Base-by-base conservation (phyloP, 2,797 vertebrate species). In the Astyanax mexicanus region DNA sequence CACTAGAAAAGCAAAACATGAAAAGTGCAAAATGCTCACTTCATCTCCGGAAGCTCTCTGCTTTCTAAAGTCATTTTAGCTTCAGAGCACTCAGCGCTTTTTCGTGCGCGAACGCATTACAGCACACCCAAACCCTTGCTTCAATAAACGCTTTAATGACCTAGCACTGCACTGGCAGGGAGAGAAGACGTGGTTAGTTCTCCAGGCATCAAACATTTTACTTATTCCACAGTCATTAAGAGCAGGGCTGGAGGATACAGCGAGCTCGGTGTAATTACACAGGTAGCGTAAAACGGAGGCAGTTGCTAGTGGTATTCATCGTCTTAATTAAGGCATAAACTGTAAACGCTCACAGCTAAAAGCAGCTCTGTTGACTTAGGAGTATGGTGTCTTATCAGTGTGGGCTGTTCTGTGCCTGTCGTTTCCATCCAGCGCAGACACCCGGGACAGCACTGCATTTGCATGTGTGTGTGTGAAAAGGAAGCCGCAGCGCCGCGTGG, bases 271-370 rank as follows among this genome's bases (percentile, higher is more conserved):
- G 84, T 83, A 87, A 85, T 83, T 87, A 85, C 77, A 81, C 82
- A 84, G 81, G 82, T 78, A 77, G 65, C 19, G 75, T 79, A 77
- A 80, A 74, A 75, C 62, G 29, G 77, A 73, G 75, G 75, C 74
- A 76, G 77, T 77, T 75, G 68, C 77, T 79, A 40, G 73, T 70
- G 66, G 75, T 81, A 64, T 83, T 83, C 78, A 79, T 81, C 77
- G 73, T 82, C 80, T 72, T 83, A 84, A 85, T 86, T 80, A 85
- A 85, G 78, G 78, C 79, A 80, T 81, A 85, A 83, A 80, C 69
- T 72, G 75, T 74, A 67, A 73, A 75, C 51, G 73, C 80, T 84
- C 74, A 11, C 37, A 77, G 72, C 78, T 70, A 78, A 82, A 83
- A 74, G 62, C 55, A 70, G 51, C 62, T 51, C 65, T 72, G 74